Evolutionary conservation across 2,797 vertebrate species (phyloP).

Genomic region (Bovichtus variegatus): DNA sequence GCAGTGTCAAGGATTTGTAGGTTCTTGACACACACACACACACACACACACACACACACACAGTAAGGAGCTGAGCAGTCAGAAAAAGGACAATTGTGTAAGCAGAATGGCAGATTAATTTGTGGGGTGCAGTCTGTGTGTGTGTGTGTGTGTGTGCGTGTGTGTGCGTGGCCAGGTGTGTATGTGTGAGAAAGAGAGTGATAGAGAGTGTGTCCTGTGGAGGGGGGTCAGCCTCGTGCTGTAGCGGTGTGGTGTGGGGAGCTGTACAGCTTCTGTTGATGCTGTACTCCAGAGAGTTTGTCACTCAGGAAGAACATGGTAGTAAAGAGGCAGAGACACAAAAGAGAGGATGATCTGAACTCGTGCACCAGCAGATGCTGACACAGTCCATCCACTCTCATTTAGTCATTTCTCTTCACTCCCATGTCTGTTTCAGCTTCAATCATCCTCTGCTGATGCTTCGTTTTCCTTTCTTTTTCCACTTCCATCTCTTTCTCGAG

Average conservation of each 20-base stretch:
- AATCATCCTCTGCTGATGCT: constrained; percentile 12
- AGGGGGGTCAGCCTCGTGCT: constrained; percentile 30
- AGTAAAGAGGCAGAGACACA: constrained; percentile 22
- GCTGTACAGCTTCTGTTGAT: constrained; percentile 9
- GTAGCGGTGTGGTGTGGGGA: constrained; percentile 15
- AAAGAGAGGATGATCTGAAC: constrained; percentile 18
- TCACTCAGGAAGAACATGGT: constrained; percentile 9
- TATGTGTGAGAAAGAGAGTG: not conserved
- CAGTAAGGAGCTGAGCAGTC: constrained; percentile 57
- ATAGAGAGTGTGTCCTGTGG: not conserved
- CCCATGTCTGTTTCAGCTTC: constrained; percentile 12
- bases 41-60: constrained; percentile 9
- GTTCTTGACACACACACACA: constrained; percentile 29
- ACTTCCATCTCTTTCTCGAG: not conserved
- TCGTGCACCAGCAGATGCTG: constrained; percentile 30
- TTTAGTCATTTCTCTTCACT: constrained; percentile 20
- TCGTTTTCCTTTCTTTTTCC: not conserved
- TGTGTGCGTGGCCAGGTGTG: not conserved
- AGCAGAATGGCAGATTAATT: constrained; percentile 63
- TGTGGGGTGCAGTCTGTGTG: constrained; percentile 18
- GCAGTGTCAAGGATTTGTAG: constrained; percentile 68
- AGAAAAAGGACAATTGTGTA: constrained; percentile 53
- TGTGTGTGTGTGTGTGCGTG: constrained; percentile 18
- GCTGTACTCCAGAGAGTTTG: constrained; percentile 25
- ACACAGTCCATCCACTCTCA: constrained; percentile 32